Conservation (phyloP, 2,797 vertebrate species). For the Avahi laniger region DNA sequence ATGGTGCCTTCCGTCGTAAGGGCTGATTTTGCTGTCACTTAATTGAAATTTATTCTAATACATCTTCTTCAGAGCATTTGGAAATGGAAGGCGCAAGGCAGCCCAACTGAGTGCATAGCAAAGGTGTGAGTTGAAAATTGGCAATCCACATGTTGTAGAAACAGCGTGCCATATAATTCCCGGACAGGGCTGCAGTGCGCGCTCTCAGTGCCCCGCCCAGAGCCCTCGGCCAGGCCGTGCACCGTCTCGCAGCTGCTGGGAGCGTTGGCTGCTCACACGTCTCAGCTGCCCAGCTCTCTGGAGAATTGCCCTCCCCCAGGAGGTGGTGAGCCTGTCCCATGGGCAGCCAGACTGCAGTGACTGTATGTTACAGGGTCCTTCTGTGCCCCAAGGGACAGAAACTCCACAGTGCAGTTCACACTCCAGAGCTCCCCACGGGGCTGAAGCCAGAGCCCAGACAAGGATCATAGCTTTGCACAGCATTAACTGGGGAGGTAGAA, state of each 20-base stretch:
- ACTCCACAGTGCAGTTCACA: not conserved
- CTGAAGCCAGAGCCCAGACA: not conserved
- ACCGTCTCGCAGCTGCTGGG: not conserved
- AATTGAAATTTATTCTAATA: conserved; percentile 41
- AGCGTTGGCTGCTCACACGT: not conserved
- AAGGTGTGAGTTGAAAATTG: not conserved
- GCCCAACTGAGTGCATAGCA: not conserved
- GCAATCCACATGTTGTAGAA: not conserved
- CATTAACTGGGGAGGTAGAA: not conserved
- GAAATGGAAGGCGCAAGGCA: not conserved
- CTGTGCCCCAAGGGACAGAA: not conserved
- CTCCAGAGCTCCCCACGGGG: not conserved
- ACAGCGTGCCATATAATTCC: not conserved
- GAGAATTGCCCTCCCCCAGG: not conserved
- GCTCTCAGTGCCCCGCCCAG: no score
- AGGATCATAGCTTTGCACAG: not conserved
- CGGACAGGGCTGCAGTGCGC: accelerated
- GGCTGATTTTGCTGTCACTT: conserved; percentile 1
- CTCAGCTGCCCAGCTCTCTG: not conserved
- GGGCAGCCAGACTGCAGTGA: not conserved
- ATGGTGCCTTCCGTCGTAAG: not conserved
- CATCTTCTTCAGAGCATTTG: not conserved
- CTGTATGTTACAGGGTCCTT: not conserved
- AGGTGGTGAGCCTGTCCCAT: no score
- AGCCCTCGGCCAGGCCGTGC: not conserved